Conservation (phyloP, 1,140 invertebrate genomes). For the Drosophila sp. region DNA sequence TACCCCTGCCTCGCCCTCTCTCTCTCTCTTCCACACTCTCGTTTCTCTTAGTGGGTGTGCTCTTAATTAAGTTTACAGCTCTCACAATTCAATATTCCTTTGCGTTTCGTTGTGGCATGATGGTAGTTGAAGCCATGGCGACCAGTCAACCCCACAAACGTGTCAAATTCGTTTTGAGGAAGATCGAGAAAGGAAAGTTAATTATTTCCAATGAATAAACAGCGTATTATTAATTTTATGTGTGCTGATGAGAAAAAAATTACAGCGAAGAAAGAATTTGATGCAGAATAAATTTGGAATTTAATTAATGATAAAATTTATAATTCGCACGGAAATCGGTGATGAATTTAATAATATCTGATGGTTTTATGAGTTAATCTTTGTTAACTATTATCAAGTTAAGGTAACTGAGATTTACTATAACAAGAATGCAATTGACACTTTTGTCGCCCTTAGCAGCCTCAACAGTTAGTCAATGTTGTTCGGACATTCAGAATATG, state of each 20-base stretch:
- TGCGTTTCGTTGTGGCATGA: slow-evolving; percentile 32
- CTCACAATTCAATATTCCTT: slow-evolving; percentile 69
- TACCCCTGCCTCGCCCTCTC: slow-evolving; percentile 2
- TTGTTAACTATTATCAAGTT: too few species aligned
- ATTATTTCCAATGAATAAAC: background rate
- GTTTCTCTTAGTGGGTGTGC: slow-evolving; percentile 24
- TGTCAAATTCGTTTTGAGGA: background rate
- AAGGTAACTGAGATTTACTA: background rate
- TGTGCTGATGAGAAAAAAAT: too few species aligned
- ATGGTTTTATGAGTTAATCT: too few species aligned
- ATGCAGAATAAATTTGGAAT: too few species aligned
- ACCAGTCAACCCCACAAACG: slow-evolving; percentile 32
- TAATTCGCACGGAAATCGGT: too few species aligned
- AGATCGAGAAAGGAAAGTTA: background rate
- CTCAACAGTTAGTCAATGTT: slow-evolving; percentile 27
- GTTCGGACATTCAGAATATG: slow-evolving; percentile 22
- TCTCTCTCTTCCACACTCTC: background rate
- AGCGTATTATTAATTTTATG: too few species aligned
- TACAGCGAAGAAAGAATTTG: too few species aligned
- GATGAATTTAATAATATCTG: too few species aligned
- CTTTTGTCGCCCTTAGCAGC: slow-evolving; percentile 27
- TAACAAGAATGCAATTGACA: background rate
- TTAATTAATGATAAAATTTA: too few species aligned
- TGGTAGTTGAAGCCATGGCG: slow-evolving; percentile 32
- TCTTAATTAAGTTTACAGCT: slow-evolving; percentile 82